Conservation (phyloP, 2,888 invertebrate genomes). For the Xestoiulus laeticollis region DNA sequence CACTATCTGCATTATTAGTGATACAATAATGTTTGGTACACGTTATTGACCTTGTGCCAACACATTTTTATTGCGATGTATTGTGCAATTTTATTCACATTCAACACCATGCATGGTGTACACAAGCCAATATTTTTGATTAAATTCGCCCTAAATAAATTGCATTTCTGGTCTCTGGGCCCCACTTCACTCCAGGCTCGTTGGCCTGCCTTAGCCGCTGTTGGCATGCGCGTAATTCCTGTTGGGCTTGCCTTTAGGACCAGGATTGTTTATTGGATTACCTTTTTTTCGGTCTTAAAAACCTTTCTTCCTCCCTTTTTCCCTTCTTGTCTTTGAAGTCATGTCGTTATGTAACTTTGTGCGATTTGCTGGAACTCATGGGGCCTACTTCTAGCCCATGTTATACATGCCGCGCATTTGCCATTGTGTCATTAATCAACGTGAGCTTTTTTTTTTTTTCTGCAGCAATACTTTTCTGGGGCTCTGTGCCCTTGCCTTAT, state of each 20-base stretch:
- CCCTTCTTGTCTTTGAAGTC: background rate
- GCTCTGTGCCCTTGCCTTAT: background rate
- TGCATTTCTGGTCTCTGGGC: background rate
- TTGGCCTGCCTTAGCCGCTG: background rate
- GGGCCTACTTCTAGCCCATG: background rate
- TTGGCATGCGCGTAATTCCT: slow-evolving; percentile 5
- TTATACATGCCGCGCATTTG: background rate
- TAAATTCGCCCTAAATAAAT: background rate
- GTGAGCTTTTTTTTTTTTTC: background rate
- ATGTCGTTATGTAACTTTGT: background rate
- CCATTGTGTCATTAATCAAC: background rate
- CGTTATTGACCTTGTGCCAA: background rate
- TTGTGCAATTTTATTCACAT: background rate
- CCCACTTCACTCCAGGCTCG: background rate
- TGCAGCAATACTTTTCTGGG: background rate
- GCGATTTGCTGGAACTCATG: background rate
- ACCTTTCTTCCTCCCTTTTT: background rate
- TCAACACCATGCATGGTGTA: background rate
- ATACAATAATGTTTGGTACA: no score
- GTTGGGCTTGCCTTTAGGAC: background rate
- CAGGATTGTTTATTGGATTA: background rate
- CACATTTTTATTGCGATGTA: background rate
- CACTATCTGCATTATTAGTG: no score
- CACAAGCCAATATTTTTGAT: background rate
- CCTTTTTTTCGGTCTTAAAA: background rate